A percentile compares a stretch with the other conserved stretches of the same genome.
Evolutionary conservation across 2,888 invertebrate genomes (phyloP).

Genomic region (Drosophila nigricruria): DNA sequence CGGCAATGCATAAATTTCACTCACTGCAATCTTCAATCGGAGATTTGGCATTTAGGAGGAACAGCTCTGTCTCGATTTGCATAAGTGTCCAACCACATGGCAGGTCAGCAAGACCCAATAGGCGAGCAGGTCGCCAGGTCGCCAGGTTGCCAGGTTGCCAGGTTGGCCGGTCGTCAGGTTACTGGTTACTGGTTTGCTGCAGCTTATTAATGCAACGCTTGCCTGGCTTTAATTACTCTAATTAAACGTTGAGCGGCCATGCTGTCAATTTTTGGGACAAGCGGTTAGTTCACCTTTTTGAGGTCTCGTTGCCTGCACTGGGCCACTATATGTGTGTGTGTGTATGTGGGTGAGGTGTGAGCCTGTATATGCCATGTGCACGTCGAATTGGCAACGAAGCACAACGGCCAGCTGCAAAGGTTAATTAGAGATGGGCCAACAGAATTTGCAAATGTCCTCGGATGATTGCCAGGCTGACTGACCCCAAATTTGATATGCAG

Average conservation of each 20-base stretch:
- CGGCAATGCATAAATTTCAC: conserved; percentile 16
- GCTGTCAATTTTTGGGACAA: conserved; percentile 27
- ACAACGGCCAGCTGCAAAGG: conserved; percentile 13
- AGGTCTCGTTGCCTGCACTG: neutral
- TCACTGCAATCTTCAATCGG: conserved; percentile 11
- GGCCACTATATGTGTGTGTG: neutral
- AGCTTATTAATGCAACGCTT: conserved; percentile 68
- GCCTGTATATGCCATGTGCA: conserved; percentile 13
- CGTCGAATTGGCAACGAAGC: conserved; percentile 21
- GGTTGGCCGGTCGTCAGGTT: conserved; percentile 10
- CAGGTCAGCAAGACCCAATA: conserved; percentile 12
- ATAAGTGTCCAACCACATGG: conserved; percentile 46
- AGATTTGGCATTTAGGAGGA: conserved; percentile 24
- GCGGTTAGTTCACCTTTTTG: conserved; percentile 38
- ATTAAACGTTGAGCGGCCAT: conserved; percentile 57
- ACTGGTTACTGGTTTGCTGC: conserved; percentile 30
- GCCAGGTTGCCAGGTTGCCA: neutral
- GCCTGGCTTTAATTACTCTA: conserved; percentile 67
- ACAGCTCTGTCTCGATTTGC: conserved; percentile 49
- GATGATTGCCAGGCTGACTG: conserved; percentile 3
- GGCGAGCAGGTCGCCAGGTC: conserved; percentile 5
- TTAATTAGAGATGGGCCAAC: conserved; percentile 38
- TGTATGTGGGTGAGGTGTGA: conserved; percentile 2
- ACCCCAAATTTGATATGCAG: conserved; percentile 24
- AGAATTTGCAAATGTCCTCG: conserved; percentile 22